Conservation (phyloP, 1,140 invertebrate species). For the Pseudomyrmex concolor region DNA sequence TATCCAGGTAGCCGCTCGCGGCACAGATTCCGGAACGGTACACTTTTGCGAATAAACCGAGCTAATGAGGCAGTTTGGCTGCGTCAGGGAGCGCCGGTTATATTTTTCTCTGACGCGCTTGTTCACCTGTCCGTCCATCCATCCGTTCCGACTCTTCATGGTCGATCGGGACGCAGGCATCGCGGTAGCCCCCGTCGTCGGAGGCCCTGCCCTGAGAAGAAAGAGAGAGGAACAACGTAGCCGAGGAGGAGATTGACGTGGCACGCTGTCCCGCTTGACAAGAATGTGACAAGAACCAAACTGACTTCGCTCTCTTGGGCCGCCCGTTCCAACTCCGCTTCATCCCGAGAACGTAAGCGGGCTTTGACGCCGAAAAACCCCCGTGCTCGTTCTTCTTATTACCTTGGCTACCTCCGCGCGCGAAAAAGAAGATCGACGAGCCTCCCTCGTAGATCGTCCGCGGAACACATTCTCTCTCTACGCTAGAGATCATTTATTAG, state of each 20-base stretch:
- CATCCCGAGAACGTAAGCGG: conserved; percentile 56
- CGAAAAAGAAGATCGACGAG: conserved; percentile 41
- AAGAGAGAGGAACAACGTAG: conserved; percentile 60
- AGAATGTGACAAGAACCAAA: conserved; percentile 85
- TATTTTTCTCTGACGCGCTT: conserved; percentile 85
- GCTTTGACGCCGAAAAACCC: conserved; percentile 55
- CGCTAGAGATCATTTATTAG: conserved; percentile 31
- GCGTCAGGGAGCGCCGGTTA: conserved; percentile 80
- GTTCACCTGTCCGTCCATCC: conserved; percentile 80
- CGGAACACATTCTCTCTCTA: neutral
- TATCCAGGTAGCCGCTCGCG: conserved; percentile 14
- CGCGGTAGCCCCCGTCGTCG: conserved; percentile 37
- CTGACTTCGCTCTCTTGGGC: conserved; percentile 78
- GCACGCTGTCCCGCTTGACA: conserved; percentile 84
- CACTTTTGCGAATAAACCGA: conserved; percentile 80
- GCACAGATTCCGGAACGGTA: conserved; percentile 45
- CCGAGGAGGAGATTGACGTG: conserved; percentile 84
- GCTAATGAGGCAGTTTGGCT: conserved; percentile 84
- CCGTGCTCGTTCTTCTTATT: conserved; percentile 66
- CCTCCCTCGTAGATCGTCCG: conserved; percentile 4
- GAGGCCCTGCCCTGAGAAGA: conserved; percentile 25
- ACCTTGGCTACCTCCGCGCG: conserved; percentile 18
- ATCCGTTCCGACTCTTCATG: conserved; percentile 71
- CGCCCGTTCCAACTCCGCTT: conserved; percentile 56
- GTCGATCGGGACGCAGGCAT: conserved; percentile 31